Evolutionary conservation across 2,888 invertebrate species (phyloP), one percentile per base, ranked within the genome.

Genomic region (Apodemia zela): DNA sequence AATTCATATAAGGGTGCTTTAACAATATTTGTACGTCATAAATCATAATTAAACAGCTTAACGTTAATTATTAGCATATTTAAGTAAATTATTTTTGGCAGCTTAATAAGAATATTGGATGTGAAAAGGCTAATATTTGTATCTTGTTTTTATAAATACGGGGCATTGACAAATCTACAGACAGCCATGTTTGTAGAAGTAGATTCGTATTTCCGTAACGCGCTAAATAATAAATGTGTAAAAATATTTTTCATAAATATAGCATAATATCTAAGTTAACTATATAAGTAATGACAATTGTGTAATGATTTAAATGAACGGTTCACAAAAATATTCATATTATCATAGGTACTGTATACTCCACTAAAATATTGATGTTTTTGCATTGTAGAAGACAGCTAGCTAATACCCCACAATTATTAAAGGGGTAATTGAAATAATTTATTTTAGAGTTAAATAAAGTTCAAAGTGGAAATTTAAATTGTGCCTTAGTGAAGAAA

Each of bases 401-500:
- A 71, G 73, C 64, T 66, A 68, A 63, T 61, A 66, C 67, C 71
- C 71, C 69, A 68, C 65, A 54, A 42, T 29, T 64, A 66, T 45
- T 63, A 74, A 72, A 73, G 77, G 79, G 79, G 81, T 82, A 83
- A 82, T 84, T 84, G 80, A 82, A 83, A 79, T 84, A 75, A 73
- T 84, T 88, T 88, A 79, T 84, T 81, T 88, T 82, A 85, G 82
- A 80, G 69, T 82, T 79, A 81, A 84, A 86, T 84, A 84, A 87
- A 89, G 88, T 90, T 89, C 89, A 90, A 90, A 89, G 76, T 78
- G 81, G 78, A 89, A 85, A 86, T 82, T 85, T 84, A 87, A 88
- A 90, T 89, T 89, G 90, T 91, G 90, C 90, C 90, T 91, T 91
- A 90, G 89, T 85, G 87, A 81, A 54, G 76, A 78, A 81, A 82